These are phyloP conservation scores for Cotesia congregata DNA, from an alignment of 2,888 invertebrate genomes.

Conservation along the genomic window DNA sequence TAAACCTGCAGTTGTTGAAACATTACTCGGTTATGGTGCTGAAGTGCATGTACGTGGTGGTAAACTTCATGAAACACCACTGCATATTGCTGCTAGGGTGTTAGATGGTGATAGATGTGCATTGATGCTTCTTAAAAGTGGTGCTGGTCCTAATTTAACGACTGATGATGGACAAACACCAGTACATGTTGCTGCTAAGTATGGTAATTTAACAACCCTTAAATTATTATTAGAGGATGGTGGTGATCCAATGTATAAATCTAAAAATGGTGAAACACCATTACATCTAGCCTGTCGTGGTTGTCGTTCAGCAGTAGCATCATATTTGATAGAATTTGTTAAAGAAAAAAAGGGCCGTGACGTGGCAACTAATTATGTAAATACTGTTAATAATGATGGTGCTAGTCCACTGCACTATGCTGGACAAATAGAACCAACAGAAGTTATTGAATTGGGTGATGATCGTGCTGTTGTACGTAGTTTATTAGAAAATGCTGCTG, in stretches of 20 bases:
- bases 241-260: slow-evolving; percentile 92
- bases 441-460: slow-evolving; percentile 80
- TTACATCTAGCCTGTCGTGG: slow-evolving; percentile 93
- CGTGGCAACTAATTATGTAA: slow-evolving; percentile 87
- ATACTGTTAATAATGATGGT: slow-evolving; percentile 90
- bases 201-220: slow-evolving; percentile 90
- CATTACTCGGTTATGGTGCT: slow-evolving; percentile 95
- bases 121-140: slow-evolving; percentile 96
- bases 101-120: slow-evolving; percentile 94
- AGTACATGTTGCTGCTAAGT: slow-evolving; percentile 94
- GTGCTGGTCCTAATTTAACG: slow-evolving; percentile 94
- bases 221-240: slow-evolving; percentile 91
- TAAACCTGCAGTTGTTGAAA: slow-evolving; percentile 95
- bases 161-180: slow-evolving; percentile 98
- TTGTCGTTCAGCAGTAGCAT: slow-evolving; percentile 88
- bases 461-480: slow-evolving; percentile 91
- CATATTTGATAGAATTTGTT: slow-evolving; percentile 87
- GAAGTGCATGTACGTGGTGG: slow-evolving; percentile 96
- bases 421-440: slow-evolving; percentile 88
- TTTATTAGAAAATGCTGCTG: slow-evolving; percentile 91
- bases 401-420: slow-evolving; percentile 96
- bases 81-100: slow-evolving; percentile 97
- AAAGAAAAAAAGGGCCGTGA: slow-evolving; percentile 83
- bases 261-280: slow-evolving; percentile 95
- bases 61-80: slow-evolving; percentile 90